phyloP scores from a whole-genome alignment of 2,888 invertebrate genomes.

The Lepidochitona cinerea region DNA sequence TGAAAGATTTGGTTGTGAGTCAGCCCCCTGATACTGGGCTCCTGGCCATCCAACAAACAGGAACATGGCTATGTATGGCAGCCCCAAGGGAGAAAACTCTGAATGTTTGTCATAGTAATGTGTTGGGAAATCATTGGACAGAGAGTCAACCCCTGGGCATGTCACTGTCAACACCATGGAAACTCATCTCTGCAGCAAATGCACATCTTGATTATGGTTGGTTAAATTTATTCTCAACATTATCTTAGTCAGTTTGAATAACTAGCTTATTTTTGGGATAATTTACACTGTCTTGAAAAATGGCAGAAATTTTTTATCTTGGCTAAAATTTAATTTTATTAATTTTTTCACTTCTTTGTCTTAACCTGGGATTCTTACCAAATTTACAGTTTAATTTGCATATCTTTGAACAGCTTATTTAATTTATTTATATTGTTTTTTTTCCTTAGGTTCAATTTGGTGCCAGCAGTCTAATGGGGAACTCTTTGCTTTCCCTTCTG shows the following conservation, averaged over 20 bases:
- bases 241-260: no score
- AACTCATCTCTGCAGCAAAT: slow-evolving; percentile 47
- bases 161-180: slow-evolving; percentile 56
- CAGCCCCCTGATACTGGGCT: no score
- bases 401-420: no score
- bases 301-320: no score
- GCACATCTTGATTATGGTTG: slow-evolving; percentile 46
- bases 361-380: no score
- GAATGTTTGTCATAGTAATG: slow-evolving; percentile 57
- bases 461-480: slow-evolving; percentile 68
- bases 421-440: slow-evolving; percentile 22
- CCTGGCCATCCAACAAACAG: slow-evolving; percentile 48
- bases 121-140: slow-evolving; percentile 64
- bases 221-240: no score
- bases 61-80: slow-evolving; percentile 63
- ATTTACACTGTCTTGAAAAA: no score
- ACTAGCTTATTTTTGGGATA: no score
- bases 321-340: no score
- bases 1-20: no score
- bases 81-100: slow-evolving; percentile 55
- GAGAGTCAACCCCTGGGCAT: slow-evolving; percentile 51
- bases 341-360: no score
- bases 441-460: slow-evolving; percentile 68
- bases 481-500: slow-evolving; percentile 67
- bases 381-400: no score